Base-by-base conservation (phyloP, 1,140 invertebrate genomes). In the Pseudoatta argentina region DNA sequence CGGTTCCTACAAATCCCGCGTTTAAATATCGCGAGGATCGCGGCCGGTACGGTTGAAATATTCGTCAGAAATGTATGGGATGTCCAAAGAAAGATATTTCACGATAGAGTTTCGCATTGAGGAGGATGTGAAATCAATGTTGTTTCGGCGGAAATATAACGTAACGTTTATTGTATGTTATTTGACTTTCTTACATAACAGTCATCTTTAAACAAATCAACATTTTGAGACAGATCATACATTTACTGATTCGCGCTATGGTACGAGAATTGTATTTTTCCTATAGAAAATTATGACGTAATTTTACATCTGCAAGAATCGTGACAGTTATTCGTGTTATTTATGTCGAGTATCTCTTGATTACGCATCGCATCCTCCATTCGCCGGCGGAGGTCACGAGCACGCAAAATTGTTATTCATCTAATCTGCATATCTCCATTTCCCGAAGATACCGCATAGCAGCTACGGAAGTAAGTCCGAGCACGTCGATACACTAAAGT, bases 351-450 rank as follows among this genome's bases (percentile, higher is more conserved):
- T n/a, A 34, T 34, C 44, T 66, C 44, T 79, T 48, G 44, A 79
- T 78, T 78, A 78, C 44, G 61, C 61, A 53, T 67, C 27, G 27
- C 27, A 16, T 39, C 14, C 39, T 24, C 61, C 61, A 67, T 81
- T 81, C 66, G 8, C 21, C 16, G 27, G 27, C 10, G 27, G 16
- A 48, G 21, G 61, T 75, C 86, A 87, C 86, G 86, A 87, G 85
- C 53, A 83, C 61, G 48, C 69, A 71, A 87, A 87, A 87, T 87
- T 87, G 79, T 34, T 82, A 83, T 75, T 83, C 86, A 55, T 57
- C 83, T 78, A 79, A 88, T 88, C 85, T 88, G 59, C 83, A 88
- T 88, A 86, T 88, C 67, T 67, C 82, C 83, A 27, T 86, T 48
- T 88, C 55, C 21, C 39, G 63, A 72, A 75, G 82, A 34, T 85